These are phyloP conservation scores for Pitta sordida DNA, from an alignment of 2,113 vertebrate genomes.

Conservation along the genomic window DNA sequence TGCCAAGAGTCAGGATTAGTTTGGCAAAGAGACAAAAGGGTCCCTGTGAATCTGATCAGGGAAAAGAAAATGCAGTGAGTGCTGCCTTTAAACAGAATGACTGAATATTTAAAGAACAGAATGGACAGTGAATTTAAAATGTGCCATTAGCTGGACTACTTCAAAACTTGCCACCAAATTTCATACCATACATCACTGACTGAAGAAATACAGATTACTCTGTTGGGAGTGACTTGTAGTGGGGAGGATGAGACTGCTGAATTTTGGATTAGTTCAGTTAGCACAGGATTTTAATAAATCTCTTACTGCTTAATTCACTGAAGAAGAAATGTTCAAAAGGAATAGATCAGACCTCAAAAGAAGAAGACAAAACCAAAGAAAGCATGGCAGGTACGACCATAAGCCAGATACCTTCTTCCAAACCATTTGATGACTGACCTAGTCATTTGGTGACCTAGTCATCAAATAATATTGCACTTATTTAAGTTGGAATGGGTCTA, in stretches of 20 bases:
- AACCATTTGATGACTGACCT: background rate
- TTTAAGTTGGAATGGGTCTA: background rate
- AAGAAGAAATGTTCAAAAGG: background rate
- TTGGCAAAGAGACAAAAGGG: conserved; percentile 27
- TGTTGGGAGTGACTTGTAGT: background rate
- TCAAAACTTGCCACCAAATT: background rate
- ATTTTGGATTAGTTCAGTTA: background rate
- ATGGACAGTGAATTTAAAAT: background rate
- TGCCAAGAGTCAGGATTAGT: background rate
- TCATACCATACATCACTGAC: background rate
- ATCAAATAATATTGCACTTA: background rate
- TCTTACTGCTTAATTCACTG: background rate
- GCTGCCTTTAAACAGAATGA: background rate
- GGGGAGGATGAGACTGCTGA: background rate
- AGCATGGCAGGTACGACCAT: background rate
- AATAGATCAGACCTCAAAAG: background rate
- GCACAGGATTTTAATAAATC: background rate
- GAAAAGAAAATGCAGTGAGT: background rate
- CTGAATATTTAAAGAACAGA: background rate
- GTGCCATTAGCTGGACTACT: background rate
- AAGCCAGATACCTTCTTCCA: background rate
- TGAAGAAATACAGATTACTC: background rate
- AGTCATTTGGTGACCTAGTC: background rate
- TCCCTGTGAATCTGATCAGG: background rate
- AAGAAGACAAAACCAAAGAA: background rate